These are phyloP conservation scores for Plemyria rubiginata DNA, from an alignment of 2,888 invertebrate species.

Conservation along the genomic window DNA sequence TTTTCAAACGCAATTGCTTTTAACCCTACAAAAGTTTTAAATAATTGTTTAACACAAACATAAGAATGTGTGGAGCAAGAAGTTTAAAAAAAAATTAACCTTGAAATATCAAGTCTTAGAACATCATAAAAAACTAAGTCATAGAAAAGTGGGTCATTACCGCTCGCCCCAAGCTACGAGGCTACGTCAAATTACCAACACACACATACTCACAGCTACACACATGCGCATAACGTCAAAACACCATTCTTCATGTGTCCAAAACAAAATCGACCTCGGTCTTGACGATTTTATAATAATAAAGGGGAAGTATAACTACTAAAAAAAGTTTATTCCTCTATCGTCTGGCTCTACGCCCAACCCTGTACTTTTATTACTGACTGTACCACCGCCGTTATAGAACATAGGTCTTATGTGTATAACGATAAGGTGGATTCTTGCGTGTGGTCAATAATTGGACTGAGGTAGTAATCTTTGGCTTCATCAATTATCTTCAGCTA, in stretches of 20 bases:
- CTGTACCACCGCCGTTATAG: constrained; percentile 37
- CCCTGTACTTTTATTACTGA: constrained; percentile 69
- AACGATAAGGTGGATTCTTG: constrained; percentile 45
- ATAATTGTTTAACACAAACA: too few relatives aligned
- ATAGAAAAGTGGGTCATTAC: constrained; percentile 41
- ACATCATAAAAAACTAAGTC: constrained; percentile 20
- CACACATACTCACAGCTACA: constrained; percentile 47
- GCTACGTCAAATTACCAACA: constrained; percentile 40
- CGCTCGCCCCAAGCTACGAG: constrained; percentile 28
- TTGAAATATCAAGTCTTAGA: constrained; percentile 6
- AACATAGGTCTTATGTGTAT: constrained; percentile 38
- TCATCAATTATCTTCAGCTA: constrained; percentile 83
- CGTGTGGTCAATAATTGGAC: constrained; percentile 21
- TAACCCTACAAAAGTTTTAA: too few relatives aligned
- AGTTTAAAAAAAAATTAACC: constrained; percentile 3
- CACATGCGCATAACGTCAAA: constrained; percentile 58
- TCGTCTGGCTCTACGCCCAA: constrained; percentile 71
- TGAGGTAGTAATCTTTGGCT: constrained; percentile 80
- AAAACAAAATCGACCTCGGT: constrained; percentile 64
- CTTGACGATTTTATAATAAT: constrained; percentile 84
- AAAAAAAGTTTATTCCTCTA: constrained; percentile 69
- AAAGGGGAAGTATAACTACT: constrained; percentile 59
- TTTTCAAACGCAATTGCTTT: too few relatives aligned
- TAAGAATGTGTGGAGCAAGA: too few relatives aligned
- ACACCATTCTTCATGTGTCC: constrained; percentile 71